A percentile compares a stretch with the other conserved stretches of the same genome.
These are phyloP conservation scores for Sarcophilus harrisii DNA, from an alignment of 2,797 vertebrate genomes.

Conservation along the genomic window DNA sequence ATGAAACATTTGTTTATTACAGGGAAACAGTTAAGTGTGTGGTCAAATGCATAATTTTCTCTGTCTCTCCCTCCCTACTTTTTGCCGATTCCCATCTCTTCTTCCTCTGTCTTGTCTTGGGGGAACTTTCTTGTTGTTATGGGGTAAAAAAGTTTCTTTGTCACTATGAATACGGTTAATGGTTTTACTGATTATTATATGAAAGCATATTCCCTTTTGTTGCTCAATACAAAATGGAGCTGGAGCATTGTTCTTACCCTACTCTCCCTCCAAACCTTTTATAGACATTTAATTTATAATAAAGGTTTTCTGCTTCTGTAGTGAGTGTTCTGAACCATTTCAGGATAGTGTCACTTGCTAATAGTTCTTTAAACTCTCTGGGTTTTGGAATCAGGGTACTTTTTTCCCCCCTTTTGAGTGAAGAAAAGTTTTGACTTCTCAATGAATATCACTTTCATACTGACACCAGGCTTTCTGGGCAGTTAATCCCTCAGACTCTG, in stretches of 20 bases:
- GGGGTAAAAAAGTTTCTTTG: background rate
- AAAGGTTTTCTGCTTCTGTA: conserved; percentile 8
- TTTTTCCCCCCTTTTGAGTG: no score
- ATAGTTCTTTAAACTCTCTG: background rate
- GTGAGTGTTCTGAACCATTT: conserved; percentile 46
- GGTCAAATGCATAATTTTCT: background rate
- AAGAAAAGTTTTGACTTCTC: conserved; percentile 36
- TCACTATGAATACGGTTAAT: background rate
- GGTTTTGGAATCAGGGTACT: background rate
- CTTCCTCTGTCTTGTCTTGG: background rate
- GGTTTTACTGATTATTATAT: conserved; percentile 31
- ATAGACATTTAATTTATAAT: conserved; percentile 32
- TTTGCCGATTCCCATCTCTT: background rate
- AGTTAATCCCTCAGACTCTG: conserved; percentile 30
- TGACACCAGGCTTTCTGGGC: conserved; percentile 39
- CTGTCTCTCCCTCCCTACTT: background rate
- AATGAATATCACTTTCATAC: background rate
- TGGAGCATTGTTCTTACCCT: background rate
- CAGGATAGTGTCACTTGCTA: conserved; percentile 38
- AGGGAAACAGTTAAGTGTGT: background rate
- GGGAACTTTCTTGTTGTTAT: background rate
- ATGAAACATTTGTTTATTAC: conserved; percentile 2
- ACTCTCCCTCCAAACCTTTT: background rate
- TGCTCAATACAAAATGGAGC: conserved; percentile 43
- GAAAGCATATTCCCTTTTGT: conserved; percentile 15